Evolutionary conservation across 2,888 invertebrate species (phyloP).

Genomic region (Zaprionus lineosus): DNA sequence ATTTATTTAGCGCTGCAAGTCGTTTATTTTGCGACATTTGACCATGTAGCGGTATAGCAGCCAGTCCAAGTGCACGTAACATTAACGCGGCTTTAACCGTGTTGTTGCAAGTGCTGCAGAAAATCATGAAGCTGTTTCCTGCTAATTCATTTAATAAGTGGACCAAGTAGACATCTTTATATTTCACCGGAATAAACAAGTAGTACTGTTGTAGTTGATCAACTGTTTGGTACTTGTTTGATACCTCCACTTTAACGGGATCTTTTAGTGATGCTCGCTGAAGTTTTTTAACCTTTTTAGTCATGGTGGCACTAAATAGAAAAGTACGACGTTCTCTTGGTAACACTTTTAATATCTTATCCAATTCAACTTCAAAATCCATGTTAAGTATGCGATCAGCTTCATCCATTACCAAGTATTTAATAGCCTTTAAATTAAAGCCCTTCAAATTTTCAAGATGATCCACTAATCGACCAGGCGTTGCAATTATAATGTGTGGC

Average conservation of each 20-base stretch:
- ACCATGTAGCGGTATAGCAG: constrained; percentile 98
- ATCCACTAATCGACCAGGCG: constrained; percentile 97
- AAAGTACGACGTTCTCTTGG: constrained; percentile 96
- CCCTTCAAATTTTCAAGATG: constrained; percentile 99
- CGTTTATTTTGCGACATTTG: constrained; percentile 99
- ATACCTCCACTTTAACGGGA: constrained; percentile 97
- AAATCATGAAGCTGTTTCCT: constrained; percentile 98
- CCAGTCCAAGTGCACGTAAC: constrained; percentile 94
- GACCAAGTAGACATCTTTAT: constrained; percentile 98
- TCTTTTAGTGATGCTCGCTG: constrained; percentile 97
- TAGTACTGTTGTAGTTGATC: constrained; percentile 97
- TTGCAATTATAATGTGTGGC: constrained; percentile 98
- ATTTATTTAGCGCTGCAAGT: constrained; percentile 97
- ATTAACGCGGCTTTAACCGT: constrained; percentile 94
- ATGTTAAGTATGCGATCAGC: constrained; percentile 99
- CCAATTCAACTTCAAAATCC: constrained; percentile 99
- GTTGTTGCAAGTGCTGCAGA: constrained; percentile 97
- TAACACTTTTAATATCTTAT: constrained; percentile 94
- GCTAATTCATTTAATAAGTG: constrained; percentile 96
- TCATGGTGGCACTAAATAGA: constrained; percentile 99
- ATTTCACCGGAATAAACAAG: constrained; percentile 96
- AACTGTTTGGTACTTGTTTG: constrained; percentile 98
- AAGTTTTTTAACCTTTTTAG: constrained; percentile 97
- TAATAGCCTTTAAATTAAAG: constrained; percentile 93
- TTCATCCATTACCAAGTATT: constrained; percentile 98